phyloP scores from a whole-genome alignment of 2,113 vertebrate species.

The Halichoerus grypus region DNA sequence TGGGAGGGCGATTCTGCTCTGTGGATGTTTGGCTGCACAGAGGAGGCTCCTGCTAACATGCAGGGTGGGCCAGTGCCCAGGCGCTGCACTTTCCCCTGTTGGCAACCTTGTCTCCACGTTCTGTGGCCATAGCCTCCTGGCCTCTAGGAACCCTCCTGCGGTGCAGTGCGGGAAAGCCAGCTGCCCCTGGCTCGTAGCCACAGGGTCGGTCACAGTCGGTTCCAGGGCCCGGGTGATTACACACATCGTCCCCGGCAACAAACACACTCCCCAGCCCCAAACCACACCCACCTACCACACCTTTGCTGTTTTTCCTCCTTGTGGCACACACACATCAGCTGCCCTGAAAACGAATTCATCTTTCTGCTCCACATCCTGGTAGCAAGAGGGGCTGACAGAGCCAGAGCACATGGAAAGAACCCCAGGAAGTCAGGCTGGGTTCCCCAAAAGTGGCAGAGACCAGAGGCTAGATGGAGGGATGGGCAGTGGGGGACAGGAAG shows the following conservation, averaged over 20 bases:
- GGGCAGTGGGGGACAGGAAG: not conserved
- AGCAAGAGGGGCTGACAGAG: not conserved
- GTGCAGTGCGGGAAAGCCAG: not conserved
- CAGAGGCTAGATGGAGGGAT: not conserved
- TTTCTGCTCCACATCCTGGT: not conserved
- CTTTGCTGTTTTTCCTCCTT: not conserved
- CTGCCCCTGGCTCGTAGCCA: not conserved
- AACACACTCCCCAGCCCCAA: not conserved
- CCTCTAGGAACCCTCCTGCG: not conserved
- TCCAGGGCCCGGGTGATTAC: not conserved
- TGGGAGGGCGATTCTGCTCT: not conserved
- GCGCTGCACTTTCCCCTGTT: not conserved
- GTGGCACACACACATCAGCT: not conserved
- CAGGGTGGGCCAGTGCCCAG: accelerated
- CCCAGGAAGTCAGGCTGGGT: not conserved
- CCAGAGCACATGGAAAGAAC: not conserved
- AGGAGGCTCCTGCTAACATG: accelerated
- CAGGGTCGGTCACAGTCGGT: not conserved
- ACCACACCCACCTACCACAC: not conserved
- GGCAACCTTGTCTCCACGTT: accelerated
- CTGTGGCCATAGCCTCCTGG: not conserved
- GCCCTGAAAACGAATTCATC: not conserved
- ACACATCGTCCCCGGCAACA: not conserved
- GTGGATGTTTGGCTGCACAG: not conserved
- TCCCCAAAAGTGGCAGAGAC: not conserved